Base-by-base conservation (phyloP, 2,797 vertebrate genomes). In the Anniella stebbinsi region DNA sequence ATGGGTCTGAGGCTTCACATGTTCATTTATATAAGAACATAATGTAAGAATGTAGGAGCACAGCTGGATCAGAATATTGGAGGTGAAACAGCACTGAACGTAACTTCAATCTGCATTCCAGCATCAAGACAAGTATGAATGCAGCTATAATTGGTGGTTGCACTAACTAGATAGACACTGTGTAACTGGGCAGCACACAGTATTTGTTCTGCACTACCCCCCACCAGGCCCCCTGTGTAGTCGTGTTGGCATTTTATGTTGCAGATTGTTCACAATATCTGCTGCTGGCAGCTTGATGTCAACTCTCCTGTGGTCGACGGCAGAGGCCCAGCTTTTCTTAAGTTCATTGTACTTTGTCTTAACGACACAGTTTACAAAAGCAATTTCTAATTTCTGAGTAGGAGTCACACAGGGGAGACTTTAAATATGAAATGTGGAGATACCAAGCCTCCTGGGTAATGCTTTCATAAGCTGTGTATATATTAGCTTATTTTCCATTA, bases 321-420 rank as follows among this genome's bases (percentile, higher is more conserved):
- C 9, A 12, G 38, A 77, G 75, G 41, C 41, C 25, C 28, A 8
- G 33, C 51, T 78, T 87, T 5, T 33, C 94, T 94, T 93, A 94
- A 91, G 93, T 90, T 88, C 91, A 92, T 90, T 92, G 91, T 84
- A 80, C 81, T 63, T 91, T 94, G 87, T 30, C 38, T 76, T 15
- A 41, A 92, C 90, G 15, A 91, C 78, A 82, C 66, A 91, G 94
- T 91, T 94, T 76, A 84, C 1, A 11, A 69, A 48, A 80, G 90
- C 0, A 0, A 94, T 93, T 94, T 88, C 67, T 91, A 92, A 89
- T 45, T 57, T 48, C 67, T 87, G 7, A 67, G 88, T 92, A 76
- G 88, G 87, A 89, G 88, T 85, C 88, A 48, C 88, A 88, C 81
- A 88, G 2, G 4, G 78, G 72, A 41, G 30, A 93, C 63, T 89